A percentile compares a stretch with the other conserved stretches of the same genome.
Conservation (phyloP, 1,140 invertebrate species). For the Ceratina australensis region DNA sequence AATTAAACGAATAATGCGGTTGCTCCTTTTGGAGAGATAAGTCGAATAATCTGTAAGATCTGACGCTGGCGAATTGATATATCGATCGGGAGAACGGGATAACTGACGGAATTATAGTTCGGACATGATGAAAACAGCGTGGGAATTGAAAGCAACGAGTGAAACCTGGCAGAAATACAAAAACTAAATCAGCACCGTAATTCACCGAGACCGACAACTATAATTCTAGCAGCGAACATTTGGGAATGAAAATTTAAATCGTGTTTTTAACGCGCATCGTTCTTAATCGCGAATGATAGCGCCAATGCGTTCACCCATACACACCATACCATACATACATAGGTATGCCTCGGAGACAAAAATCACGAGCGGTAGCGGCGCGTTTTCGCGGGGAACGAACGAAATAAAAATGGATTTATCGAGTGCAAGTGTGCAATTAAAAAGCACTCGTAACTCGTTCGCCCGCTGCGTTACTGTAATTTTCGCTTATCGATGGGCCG, state of each 20-base stretch:
- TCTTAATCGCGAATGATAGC: conserved; percentile 9
- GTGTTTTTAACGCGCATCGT: background rate
- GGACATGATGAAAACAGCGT: background rate
- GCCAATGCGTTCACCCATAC: background rate
- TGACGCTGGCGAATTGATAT: too few species aligned
- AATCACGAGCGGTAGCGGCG: background rate
- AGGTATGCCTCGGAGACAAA: background rate
- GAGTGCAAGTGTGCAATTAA: conserved; percentile 23
- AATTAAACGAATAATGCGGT: too few species aligned
- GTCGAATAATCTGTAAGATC: too few species aligned
- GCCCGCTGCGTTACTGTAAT: conserved; percentile 19
- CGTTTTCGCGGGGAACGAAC: background rate
- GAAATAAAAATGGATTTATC: conserved; percentile 37
- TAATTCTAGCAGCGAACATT: conserved; percentile 5
- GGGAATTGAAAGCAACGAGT: background rate
- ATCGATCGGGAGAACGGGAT: background rate
- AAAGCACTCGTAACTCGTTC: conserved; percentile 31
- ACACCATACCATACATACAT: too few species aligned
- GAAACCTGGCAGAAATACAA: background rate
- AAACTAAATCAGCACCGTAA: background rate
- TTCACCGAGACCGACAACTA: background rate
- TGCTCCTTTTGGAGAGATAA: too few species aligned
- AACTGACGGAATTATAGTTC: background rate
- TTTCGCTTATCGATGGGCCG: conserved; percentile 32
- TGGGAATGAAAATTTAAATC: conserved; percentile 22